Percentiles rank a stretch among this genome's conserved stretches.
Conservation (phyloP, 2,113 vertebrate genomes). For the Xyliphius kryptos region DNA sequence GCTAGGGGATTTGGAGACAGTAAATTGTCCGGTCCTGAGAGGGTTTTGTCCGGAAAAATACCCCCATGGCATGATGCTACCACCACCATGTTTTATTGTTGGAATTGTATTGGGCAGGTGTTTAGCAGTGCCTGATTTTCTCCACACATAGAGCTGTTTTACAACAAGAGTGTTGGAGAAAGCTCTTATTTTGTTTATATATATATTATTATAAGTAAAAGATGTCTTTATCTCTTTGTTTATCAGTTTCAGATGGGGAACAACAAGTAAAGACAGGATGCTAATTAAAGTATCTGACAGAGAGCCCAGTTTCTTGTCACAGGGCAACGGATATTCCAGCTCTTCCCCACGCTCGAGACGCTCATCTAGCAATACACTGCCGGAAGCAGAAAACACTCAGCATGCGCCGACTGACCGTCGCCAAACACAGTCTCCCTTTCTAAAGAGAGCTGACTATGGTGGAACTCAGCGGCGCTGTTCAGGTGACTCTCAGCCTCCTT, state of each 20-base stretch:
- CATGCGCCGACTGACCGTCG: slow-evolving; percentile 78
- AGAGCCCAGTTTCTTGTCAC: slow-evolving; percentile 86
- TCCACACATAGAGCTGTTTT: no score
- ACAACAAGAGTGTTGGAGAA: no score
- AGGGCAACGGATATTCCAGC: slow-evolving; percentile 78
- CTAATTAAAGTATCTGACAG: slow-evolving; percentile 92
- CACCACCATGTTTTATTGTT: no score
- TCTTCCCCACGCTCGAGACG: slow-evolving; percentile 67
- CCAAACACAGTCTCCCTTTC: slow-evolving; percentile 75
- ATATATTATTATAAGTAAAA: no score
- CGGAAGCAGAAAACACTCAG: slow-evolving; percentile 64
- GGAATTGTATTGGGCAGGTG: no score
- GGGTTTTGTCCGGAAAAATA: no score
- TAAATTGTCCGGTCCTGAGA: no score
- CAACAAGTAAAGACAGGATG: slow-evolving; percentile 88
- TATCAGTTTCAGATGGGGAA: slow-evolving; percentile 84
- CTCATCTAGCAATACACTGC: slow-evolving; percentile 75
- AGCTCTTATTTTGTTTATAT: no score
- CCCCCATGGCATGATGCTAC: no score
- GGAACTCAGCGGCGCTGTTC: slow-evolving; percentile 74
- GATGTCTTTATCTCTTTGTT: slow-evolving; percentile 29
- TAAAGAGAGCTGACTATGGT: slow-evolving; percentile 76
- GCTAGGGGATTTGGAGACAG: no score
- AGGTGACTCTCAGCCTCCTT: slow-evolving; percentile 84
- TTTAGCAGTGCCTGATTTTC: no score